Evolutionary conservation across 2,113 vertebrate genomes (phyloP).

Genomic region (Scytalopus superciliaris): DNA sequence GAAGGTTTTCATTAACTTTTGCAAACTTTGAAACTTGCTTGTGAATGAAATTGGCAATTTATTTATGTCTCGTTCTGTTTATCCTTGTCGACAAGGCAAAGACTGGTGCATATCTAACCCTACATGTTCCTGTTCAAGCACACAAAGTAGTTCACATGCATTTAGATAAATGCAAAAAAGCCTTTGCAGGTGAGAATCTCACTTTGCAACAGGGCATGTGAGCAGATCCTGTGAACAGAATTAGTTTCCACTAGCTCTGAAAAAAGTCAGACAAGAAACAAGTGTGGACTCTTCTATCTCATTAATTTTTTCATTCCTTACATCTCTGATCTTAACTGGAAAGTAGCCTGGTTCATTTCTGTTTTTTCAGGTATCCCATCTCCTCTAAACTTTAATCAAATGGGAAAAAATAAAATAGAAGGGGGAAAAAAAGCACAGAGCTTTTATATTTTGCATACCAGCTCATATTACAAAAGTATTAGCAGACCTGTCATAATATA

Average conservation of each 20-base stretch:
- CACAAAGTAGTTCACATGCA: not conserved
- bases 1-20: slow-evolving; percentile 5
- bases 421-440: not conserved
- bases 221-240: not conserved
- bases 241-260: not conserved
- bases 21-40: not conserved
- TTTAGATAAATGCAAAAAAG: not conserved
- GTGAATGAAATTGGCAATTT: not conserved
- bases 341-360: not conserved
- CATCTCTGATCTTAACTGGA: not conserved
- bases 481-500: not conserved
- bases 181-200: not conserved
- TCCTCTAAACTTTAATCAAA: not conserved
- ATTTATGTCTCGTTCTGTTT: not conserved
- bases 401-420: no score
- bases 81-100: not conserved
- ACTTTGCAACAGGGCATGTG: not conserved
- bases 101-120: not conserved
- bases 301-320: not conserved
- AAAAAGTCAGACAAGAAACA: not conserved
- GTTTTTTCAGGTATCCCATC: not conserved
- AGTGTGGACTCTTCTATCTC: not conserved
- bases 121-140: not conserved
- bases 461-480: not conserved
- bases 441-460: not conserved